Base-by-base conservation (phyloP, 92 coral and sea anemone species). In the Diadumene lineata region DNA sequence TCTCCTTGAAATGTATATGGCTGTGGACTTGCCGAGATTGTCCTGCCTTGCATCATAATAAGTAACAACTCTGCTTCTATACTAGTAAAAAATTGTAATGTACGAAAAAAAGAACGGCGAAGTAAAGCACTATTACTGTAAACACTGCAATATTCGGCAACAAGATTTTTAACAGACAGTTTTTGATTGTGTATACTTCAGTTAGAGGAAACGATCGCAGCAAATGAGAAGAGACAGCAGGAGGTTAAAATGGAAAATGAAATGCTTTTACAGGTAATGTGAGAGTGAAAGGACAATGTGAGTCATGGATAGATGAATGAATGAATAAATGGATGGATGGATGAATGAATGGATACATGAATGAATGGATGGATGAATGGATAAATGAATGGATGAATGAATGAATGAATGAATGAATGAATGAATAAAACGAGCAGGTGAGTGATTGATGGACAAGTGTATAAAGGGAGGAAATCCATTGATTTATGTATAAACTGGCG, bases 211-310 rank as follows among this genome's bases (percentile, higher is more conserved):
- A 72, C 64, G 53, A 84, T 91, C 48, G 79, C 76, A 56, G 78
- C 66, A 71, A 91, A 84, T 66, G 74, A 73, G 27, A 66, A 66
- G 24, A 69, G 56, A 65, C 93, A 91, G 66, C 75, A 81, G 22
- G 90, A 87, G 58, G 84, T 91, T 29, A 91, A 91, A 73, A 74
- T 31, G 27, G 88, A 91, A 60, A 91, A 91, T 50, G 97, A 91
- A 68, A 87, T 88, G 64, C 88, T 91, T 26, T 64, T 74, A 66
- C 92, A 91, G 92, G 97, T 91, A 48, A 16, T 69, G n/a, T n/a
- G n/a, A n/a, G n/a, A n/a, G n/a, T n/a, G n/a, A n/a, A n/a, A n/a
- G n/a, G n/a, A n/a, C n/a, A n/a, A n/a, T n/a, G n/a, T n/a, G n/a
- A n/a, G n/a, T n/a, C 6, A 38, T 38, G 48, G 48, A 38, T 38